A percentile compares a stretch with the other conserved stretches of the same genome.
These are phyloP conservation scores for Spodoptera littoralis DNA, from an alignment of 2,888 invertebrate genomes.

Conservation along the genomic window DNA sequence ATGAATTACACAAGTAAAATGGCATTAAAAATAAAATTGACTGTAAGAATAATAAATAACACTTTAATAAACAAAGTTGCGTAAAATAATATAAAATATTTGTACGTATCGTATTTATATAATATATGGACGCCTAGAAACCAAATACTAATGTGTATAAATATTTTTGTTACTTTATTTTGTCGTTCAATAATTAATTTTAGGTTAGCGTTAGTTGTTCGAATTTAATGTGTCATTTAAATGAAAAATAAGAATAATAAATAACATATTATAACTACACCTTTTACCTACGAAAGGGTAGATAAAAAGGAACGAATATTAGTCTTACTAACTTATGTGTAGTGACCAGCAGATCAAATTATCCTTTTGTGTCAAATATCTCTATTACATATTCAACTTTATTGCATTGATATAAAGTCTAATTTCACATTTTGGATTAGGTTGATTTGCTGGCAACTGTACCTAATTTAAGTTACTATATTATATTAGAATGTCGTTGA, in stretches of 20 bases:
- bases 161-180: constrained; percentile 67
- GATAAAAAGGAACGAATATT: too few species aligned
- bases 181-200: constrained; percentile 64
- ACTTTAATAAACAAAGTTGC: constrained; percentile 22
- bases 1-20: constrained; percentile 1
- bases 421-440: too few species aligned
- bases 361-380: too few species aligned
- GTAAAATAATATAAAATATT: constrained; percentile 35
- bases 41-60: constrained; percentile 24
- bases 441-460: too few species aligned
- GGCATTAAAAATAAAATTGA: constrained; percentile 20
- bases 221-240: constrained; percentile 52
- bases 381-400: too few species aligned
- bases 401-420: too few species aligned
- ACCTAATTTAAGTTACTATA: too few species aligned
- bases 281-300: not conserved
- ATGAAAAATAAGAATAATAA: constrained; percentile 26
- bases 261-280: constrained; percentile 8
- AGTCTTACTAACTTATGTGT: too few species aligned
- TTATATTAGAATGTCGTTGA: too few species aligned
- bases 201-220: constrained; percentile 61
- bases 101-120: constrained; percentile 32
- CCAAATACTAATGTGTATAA: constrained; percentile 84
- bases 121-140: constrained; percentile 66
- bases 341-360: too few species aligned